These are phyloP conservation scores for Mobula birostris DNA, from an alignment of 2,113 vertebrate species.

Conservation along the genomic window DNA sequence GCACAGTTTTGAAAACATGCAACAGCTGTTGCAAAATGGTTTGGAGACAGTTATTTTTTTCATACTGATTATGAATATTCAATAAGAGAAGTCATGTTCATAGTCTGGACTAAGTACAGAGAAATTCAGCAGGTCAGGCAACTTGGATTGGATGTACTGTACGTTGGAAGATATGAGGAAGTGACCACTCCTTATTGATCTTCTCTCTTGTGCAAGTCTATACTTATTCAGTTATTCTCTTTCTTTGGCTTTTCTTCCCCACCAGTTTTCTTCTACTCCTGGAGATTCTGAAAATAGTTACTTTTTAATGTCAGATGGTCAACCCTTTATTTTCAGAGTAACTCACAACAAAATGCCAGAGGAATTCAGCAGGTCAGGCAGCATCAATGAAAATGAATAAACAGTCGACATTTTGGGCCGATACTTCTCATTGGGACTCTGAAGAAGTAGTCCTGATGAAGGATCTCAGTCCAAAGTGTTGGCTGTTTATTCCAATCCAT, in stretches of 20 bases:
- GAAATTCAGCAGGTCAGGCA: too few relatives aligned
- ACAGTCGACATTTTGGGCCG: too few relatives aligned
- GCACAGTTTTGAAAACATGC: constrained; percentile 69
- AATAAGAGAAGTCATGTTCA: constrained; percentile 68
- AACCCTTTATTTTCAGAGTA: too few relatives aligned
- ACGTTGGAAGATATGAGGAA: not conserved
- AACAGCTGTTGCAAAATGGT: constrained; percentile 85
- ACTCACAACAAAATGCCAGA: too few relatives aligned
- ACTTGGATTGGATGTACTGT: constrained; percentile 39
- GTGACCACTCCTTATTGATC: not conserved
- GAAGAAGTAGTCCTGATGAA: too few relatives aligned
- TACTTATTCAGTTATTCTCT: not conserved
- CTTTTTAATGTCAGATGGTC: too few relatives aligned
- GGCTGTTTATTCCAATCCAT: too few relatives aligned
- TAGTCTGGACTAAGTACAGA: constrained; percentile 40
- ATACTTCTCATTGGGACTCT: too few relatives aligned
- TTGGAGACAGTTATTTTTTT: constrained; percentile 61
- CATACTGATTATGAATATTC: constrained; percentile 48
- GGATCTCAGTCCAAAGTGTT: too few relatives aligned
- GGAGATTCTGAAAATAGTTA: not conserved
- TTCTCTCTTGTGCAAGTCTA: not conserved
- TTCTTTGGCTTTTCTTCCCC: not conserved
- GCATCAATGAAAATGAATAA: too few relatives aligned
- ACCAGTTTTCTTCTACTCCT: not conserved
- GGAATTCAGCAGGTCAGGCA: too few relatives aligned